A percentile compares a stretch with the other conserved stretches of the same genome.
Evolutionary conservation across 2,113 vertebrate genomes (phyloP).

Genomic region (Psephotus haematonotus): DNA sequence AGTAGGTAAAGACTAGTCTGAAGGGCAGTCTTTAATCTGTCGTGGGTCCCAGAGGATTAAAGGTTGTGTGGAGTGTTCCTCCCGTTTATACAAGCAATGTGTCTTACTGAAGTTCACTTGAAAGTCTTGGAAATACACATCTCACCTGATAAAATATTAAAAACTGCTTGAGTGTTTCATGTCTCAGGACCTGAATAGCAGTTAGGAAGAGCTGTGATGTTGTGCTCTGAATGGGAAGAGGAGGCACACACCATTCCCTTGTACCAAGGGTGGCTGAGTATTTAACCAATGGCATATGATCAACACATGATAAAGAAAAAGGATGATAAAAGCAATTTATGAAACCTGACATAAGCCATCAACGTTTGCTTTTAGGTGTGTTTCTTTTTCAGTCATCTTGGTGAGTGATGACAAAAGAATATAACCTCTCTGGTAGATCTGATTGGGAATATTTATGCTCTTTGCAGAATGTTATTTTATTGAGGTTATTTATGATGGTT

Average conservation of each 20-base stretch:
- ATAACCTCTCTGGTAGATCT: not conserved
- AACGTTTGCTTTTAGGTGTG: not conserved
- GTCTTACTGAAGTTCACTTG: not conserved
- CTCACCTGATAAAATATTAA: not conserved
- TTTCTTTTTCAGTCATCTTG: not conserved
- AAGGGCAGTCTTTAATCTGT: conserved; percentile 14
- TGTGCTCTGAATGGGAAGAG: not conserved
- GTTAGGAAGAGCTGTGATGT: not conserved
- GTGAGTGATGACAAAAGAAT: not conserved
- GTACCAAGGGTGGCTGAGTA: not conserved
- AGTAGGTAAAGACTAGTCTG: not conserved
- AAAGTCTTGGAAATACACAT: not conserved
- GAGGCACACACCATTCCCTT: not conserved
- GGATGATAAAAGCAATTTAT: not conserved
- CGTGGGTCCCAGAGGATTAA: not conserved
- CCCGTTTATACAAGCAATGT: not conserved
- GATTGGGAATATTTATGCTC: not conserved
- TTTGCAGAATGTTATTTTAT: not conserved
- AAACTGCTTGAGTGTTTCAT: not conserved
- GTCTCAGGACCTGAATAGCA: not conserved
- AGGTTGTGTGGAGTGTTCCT: not conserved
- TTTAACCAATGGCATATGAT: not conserved
- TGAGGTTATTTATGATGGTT: not conserved
- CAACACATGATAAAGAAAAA: not conserved
- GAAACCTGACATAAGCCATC: not conserved